Evolutionary conservation across 2,113 vertebrate genomes (phyloP).

Genomic region (Vulpes vulpes): DNA sequence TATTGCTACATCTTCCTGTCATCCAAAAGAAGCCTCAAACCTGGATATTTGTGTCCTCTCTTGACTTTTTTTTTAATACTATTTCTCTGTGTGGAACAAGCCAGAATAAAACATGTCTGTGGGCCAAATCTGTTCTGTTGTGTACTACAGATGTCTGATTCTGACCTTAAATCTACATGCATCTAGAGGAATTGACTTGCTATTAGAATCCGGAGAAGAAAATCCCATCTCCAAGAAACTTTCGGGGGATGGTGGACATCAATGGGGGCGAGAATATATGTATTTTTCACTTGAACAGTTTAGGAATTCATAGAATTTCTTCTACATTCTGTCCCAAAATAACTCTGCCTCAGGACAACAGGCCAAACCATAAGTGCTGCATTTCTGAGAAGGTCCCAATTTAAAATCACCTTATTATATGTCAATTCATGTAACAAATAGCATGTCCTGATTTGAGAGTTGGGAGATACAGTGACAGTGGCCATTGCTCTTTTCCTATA

Average conservation of each 20-base stretch:
- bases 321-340: neutral
- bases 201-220: neutral
- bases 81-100: neutral
- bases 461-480: neutral
- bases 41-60: neutral
- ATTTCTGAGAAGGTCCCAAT: neutral
- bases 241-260: neutral
- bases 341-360: neutral
- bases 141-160: neutral
- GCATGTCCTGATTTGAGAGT: neutral
- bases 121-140: neutral
- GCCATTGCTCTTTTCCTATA: neutral
- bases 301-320: constrained; percentile 2
- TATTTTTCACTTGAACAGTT: neutral
- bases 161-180: neutral
- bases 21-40: neutral
- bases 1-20: neutral
- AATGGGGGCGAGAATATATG: neutral
- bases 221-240: neutral
- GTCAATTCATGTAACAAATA: neutral
- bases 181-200: neutral
- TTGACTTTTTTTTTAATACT: neutral
- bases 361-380: neutral
- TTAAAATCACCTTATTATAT: neutral
- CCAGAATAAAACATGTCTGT: neutral